Base-by-base conservation (phyloP, 2,113 vertebrate genomes). In the Hirundichthys speculiger region DNA sequence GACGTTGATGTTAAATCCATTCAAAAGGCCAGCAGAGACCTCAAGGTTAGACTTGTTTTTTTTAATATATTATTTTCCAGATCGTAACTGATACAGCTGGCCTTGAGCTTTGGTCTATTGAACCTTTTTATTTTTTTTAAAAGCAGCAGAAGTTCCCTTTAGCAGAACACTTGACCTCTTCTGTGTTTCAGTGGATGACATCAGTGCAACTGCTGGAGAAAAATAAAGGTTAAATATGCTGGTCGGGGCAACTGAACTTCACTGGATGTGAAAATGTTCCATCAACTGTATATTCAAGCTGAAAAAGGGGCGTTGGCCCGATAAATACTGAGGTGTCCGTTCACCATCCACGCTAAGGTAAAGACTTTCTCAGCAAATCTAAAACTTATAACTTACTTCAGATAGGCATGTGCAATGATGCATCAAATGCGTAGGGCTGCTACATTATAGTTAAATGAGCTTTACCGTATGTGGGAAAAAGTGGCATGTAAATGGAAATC, bases 1-100 rank as follows among this genome's bases (percentile, higher is more conserved):
- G 8, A 27, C 3, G 27, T n/a, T n/a, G n/a, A n/a, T n/a, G n/a
- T n/a, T n/a, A 57, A 52, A 41, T 1, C 14, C 5, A 0, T 24
- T 51, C n/a, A 47, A n/a, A 48, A 65, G 38, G 27, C 45, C 19
- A 43, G 19, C 19, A 0, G 47, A 22, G 21, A 53, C 66, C 60
- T 43, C 4, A 40, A 59, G 15, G 30, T 50, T 49, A 13, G 11
- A 39, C 12, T 13, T 24, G 1, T 15, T 49, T 49, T 46, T 27
- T 3, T 27, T 3, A 4, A 27, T 27, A 4, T 27, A 6, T 27
- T 27, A 1, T 34, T 16, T 45, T 65, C 19, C 25, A 22, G 16
- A 24, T 18, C 1, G 1, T 49, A 14, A 11, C 49, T n/a, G 25
- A 56, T 30, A 11, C 21, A 16, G n/a, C 12, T 3, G 3, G 34